Conservation (phyloP, 2,888 invertebrate genomes). For the Brenthis daphne region DNA sequence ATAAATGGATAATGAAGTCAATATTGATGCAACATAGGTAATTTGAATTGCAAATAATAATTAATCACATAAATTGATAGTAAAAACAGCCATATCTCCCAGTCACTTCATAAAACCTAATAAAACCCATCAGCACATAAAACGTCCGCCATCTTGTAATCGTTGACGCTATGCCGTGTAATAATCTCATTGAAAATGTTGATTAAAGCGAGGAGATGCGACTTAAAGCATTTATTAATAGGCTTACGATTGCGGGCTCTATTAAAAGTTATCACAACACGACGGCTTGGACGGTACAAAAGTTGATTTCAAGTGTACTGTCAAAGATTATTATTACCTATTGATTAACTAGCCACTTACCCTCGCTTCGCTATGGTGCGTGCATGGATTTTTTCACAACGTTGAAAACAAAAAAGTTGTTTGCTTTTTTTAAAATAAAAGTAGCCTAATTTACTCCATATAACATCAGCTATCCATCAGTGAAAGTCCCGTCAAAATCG, state of each 20-base stretch:
- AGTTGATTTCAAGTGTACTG: slow-evolving; percentile 42
- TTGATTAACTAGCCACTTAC: too few species aligned
- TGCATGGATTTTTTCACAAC: too few species aligned
- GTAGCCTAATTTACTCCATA: too few species aligned
- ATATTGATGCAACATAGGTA: not conserved
- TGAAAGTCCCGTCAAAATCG: too few species aligned
- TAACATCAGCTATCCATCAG: too few species aligned
- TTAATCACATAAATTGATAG: slow-evolving; percentile 33
- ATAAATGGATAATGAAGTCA: slow-evolving; percentile 1
- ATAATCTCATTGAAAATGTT: slow-evolving; percentile 71
- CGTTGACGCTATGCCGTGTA: slow-evolving; percentile 50
- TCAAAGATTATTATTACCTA: slow-evolving; percentile 46
- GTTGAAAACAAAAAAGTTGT: too few species aligned
- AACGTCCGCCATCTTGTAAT: slow-evolving; percentile 50
- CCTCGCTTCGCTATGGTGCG: not conserved
- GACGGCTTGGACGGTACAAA: slow-evolving; percentile 52
- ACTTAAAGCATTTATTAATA: slow-evolving; percentile 62
- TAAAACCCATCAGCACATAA: slow-evolving; percentile 49
- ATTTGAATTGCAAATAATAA: slow-evolving; percentile 17
- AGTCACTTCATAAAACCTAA: slow-evolving; percentile 52
- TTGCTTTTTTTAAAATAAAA: too few species aligned
- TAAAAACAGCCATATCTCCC: slow-evolving; percentile 32
- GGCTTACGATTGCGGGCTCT: slow-evolving; percentile 65
- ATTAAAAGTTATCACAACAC: slow-evolving; percentile 67
- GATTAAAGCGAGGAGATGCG: slow-evolving; percentile 66